Conservation (phyloP, 2,113 vertebrate genomes). For the Gallinago media region DNA sequence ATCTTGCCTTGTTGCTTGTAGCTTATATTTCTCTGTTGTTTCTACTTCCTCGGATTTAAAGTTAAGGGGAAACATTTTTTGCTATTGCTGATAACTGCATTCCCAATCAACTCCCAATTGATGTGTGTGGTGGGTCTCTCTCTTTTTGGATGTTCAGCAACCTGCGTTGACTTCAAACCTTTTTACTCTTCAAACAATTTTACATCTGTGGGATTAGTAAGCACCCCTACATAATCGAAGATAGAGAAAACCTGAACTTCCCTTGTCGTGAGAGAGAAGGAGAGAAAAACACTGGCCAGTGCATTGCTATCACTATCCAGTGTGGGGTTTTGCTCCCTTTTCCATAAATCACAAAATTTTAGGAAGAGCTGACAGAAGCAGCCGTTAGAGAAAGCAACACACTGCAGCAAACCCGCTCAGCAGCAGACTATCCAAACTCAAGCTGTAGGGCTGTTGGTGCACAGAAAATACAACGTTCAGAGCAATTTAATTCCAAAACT, state of each 20-base stretch:
- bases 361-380: neutral
- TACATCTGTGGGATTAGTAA: neutral
- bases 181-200: neutral
- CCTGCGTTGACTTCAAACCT: neutral
- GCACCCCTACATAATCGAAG: neutral
- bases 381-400: neutral
- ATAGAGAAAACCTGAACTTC: neutral
- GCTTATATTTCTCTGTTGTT: neutral
- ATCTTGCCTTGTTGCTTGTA: neutral
- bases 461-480: neutral
- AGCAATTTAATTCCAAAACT: neutral
- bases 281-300: neutral
- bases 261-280: neutral
- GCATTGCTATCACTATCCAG: neutral
- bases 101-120: neutral
- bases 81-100: neutral
- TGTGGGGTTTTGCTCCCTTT: neutral
- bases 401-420: neutral
- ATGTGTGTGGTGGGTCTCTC: neutral
- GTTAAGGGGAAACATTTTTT: neutral
- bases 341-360: neutral
- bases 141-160: neutral
- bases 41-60: neutral
- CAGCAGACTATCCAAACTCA: neutral
- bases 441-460: neutral